Base-by-base conservation (phyloP, 2,888 invertebrate genomes). In the Bugulina stolonifera region DNA sequence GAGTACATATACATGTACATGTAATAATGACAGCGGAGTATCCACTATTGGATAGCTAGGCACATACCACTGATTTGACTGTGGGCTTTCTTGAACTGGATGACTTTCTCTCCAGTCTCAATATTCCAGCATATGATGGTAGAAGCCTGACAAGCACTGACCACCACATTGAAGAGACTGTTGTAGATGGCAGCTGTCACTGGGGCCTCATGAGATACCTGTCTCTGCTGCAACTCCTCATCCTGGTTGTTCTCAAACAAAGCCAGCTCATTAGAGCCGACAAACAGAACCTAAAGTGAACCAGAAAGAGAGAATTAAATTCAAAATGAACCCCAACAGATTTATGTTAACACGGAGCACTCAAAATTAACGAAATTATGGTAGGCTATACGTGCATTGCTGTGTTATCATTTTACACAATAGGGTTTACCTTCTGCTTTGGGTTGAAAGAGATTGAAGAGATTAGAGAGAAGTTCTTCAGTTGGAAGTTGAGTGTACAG, bases 91-190 rank as follows among this genome's bases (percentile, higher is more conserved):
- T 88, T 88, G 54, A 91, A 88, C 76, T 90, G 87, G 73, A 88
- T 87, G 79, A 90, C 88, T 72, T 91, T 88, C 73, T 77, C 73
- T 1, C 93, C 91, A 69, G 87, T 89, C 83, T 89, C 87, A 0
- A 91, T 89, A 82, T 92, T 89, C 93, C 93, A 93, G 32, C 91
- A 89, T 77, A 91, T 91, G 73, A 93, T 91, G 75, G 89, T 89
- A 75, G 92, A 92, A 80, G 91, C 92, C 81, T 89, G 85, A 72
- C 92, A 91, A 72, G 90, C 91, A 0, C 91, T 91, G 73, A 93
- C 88, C 75, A 93, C 79, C 84, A 86, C 76, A 52, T 90, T 88
- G 79, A 91, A 93, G 0, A 92, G 86, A 23, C 89, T 88, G 85
- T 92, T 93, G 82, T 91, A 92, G 0, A 93, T 86, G 5, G 91